phyloP scores from a whole-genome alignment of 2,888 invertebrate species.

The Biston stratarius region DNA sequence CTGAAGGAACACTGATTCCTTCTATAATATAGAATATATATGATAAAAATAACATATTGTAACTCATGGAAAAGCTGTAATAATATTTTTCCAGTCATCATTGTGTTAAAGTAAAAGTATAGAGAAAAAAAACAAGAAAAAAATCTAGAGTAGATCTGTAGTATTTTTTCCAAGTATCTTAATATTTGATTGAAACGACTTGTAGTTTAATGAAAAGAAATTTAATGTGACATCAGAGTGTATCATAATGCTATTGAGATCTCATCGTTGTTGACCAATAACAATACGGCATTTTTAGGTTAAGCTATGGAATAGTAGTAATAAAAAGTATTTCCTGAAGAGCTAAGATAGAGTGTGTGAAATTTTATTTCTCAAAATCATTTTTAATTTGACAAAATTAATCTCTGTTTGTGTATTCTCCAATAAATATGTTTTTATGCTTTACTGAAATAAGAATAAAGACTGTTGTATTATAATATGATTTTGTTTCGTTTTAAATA shows the following conservation, averaged over 20 bases:
- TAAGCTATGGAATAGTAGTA: conserved; percentile 67
- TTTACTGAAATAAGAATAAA: conserved; percentile 85
- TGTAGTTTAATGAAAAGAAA: conserved; percentile 69
- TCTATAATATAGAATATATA: conserved; percentile 10
- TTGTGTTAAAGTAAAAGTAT: conserved; percentile 61
- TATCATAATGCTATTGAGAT: conserved; percentile 82
- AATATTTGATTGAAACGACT: conserved; percentile 68
- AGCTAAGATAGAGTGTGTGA: conserved; percentile 50
- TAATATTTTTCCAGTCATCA: conserved; percentile 61
- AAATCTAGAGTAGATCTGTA: conserved; percentile 70
- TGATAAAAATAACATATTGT: conserved; percentile 47
- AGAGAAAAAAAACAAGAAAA: conserved; percentile 65
- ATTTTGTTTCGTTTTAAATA: conserved; percentile 76
- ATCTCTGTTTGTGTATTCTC: conserved; percentile 68
- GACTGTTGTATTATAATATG: conserved; percentile 85
- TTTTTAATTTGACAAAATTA: conserved; percentile 70
- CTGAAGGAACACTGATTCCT: conserved; percentile 43
- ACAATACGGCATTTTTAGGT: conserved; percentile 85
- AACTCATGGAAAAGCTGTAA: conserved; percentile 52
- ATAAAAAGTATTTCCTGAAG: conserved; percentile 62
- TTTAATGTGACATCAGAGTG: conserved; percentile 74
- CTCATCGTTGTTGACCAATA: conserved; percentile 86
- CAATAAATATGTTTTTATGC: conserved; percentile 73
- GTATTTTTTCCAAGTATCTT: conserved; percentile 72
- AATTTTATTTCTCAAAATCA: conserved; percentile 59